Evolutionary conservation across 1,140 invertebrate species (phyloP).

Genomic region (Pectinophora gossypiella): DNA sequence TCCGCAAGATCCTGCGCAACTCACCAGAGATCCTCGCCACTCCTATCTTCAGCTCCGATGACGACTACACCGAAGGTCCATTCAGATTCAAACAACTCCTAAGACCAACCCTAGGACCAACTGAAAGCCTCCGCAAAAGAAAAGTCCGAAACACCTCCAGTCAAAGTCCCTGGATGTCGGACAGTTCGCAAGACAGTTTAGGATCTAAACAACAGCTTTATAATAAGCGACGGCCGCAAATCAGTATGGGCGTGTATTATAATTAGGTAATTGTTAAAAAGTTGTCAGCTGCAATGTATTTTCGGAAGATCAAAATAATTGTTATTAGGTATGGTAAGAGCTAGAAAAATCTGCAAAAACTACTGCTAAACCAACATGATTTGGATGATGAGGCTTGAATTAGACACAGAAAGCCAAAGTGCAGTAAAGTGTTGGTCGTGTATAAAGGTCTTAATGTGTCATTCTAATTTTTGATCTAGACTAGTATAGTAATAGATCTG

Average conservation of each 20-base stretch:
- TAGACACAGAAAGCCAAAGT: too few relatives aligned
- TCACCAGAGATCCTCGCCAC: constrained; percentile 70
- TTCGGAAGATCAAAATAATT: too few relatives aligned
- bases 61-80: constrained; percentile 78
- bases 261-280: too few relatives aligned
- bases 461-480: too few relatives aligned
- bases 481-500: too few relatives aligned
- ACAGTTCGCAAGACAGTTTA: constrained; percentile 63
- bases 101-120: constrained; percentile 81
- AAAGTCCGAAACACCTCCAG: constrained; percentile 69
- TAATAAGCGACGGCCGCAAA: constrained; percentile 60
- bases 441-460: too few relatives aligned
- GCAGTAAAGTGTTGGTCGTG: too few relatives aligned
- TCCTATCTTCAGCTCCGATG: constrained; percentile 58
- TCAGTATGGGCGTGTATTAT: constrained; percentile 68
- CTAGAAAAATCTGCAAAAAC: too few relatives aligned
- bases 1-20: constrained; percentile 71
- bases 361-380: too few relatives aligned
- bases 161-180: constrained; percentile 62
- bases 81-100: constrained; percentile 84
- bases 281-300: too few relatives aligned
- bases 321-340: too few relatives aligned
- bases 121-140: constrained; percentile 83
- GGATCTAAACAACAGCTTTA: constrained; percentile 47
- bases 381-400: too few relatives aligned